Evolutionary conservation across 2,113 vertebrate species (phyloP).

Genomic region (Mirounga angustirostris): DNA sequence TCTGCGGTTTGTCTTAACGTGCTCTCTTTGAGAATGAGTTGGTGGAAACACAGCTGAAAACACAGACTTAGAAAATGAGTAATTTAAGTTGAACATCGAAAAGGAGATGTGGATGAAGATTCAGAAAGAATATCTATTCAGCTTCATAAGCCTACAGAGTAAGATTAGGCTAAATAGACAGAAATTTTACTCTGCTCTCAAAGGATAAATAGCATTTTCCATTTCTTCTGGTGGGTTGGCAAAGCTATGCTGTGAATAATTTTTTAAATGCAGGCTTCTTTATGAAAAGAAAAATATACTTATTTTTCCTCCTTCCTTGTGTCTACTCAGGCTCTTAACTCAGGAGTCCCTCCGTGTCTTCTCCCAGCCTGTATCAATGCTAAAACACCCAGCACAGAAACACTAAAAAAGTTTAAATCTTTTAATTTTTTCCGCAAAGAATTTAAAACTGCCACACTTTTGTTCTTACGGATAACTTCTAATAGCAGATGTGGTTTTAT

Average conservation of each 20-base stretch:
- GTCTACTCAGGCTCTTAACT: neutral
- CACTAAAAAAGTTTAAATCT: neutral
- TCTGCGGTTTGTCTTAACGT: neutral
- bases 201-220: neutral
- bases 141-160: neutral
- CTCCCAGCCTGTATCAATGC: neutral
- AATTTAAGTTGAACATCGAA: conserved; percentile 41
- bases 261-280: neutral
- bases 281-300: neutral
- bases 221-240: neutral
- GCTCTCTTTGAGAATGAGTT: conserved; percentile 38
- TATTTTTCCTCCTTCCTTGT: neutral
- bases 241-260: neutral
- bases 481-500: neutral
- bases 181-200: neutral
- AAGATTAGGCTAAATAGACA: neutral
- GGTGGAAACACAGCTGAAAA: conserved; percentile 33
- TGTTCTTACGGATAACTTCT: neutral
- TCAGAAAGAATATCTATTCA: neutral
- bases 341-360: neutral
- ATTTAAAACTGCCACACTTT: neutral
- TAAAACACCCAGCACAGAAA: neutral
- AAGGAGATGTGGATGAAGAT: neutral
- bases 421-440: neutral
- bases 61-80: neutral